phyloP scores from a whole-genome alignment of 2,888 invertebrate species.

The Aquatica leii region DNA sequence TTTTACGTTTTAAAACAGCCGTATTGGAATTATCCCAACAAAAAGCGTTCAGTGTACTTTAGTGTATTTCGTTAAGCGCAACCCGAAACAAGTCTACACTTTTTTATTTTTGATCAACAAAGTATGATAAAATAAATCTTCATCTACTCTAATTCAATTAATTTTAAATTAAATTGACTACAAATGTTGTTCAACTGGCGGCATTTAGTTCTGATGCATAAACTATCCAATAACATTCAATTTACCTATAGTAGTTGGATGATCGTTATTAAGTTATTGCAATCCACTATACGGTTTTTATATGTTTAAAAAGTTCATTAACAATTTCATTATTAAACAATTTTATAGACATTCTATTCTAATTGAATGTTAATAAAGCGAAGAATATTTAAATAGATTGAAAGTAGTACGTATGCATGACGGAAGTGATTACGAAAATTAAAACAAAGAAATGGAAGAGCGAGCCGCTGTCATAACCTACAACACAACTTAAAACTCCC shows the following conservation, averaged over 20 bases:
- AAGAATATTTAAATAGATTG: slow-evolving; percentile 12
- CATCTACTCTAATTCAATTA: slow-evolving; percentile 46
- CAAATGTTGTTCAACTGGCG: slow-evolving; percentile 39
- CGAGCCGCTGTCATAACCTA: slow-evolving; percentile 17
- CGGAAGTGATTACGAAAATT: slow-evolving; percentile 7
- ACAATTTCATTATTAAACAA: neutral
- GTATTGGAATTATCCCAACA: no score
- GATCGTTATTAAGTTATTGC: neutral
- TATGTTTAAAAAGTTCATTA: neutral
- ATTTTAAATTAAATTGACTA: slow-evolving; percentile 47
- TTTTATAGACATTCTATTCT: neutral
- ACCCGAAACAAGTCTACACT: slow-evolving; percentile 35
- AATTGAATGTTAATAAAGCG: slow-evolving; percentile 7
- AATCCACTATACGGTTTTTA: neutral
- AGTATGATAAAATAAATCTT: slow-evolving; percentile 46
- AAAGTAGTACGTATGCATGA: slow-evolving; percentile 8
- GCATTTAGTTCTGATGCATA: neutral
- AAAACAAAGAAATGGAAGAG: slow-evolving; percentile 19
- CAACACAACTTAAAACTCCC: slow-evolving; percentile 8
- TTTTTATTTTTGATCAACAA: slow-evolving; percentile 45
- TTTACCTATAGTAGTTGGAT: neutral
- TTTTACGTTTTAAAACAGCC: no score
- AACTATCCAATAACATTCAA: neutral
- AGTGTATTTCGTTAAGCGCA: neutral
- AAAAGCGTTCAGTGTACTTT: no score